These are phyloP conservation scores for Xanthia togata DNA, from an alignment of 2,888 invertebrate species.

Conservation along the genomic window DNA sequence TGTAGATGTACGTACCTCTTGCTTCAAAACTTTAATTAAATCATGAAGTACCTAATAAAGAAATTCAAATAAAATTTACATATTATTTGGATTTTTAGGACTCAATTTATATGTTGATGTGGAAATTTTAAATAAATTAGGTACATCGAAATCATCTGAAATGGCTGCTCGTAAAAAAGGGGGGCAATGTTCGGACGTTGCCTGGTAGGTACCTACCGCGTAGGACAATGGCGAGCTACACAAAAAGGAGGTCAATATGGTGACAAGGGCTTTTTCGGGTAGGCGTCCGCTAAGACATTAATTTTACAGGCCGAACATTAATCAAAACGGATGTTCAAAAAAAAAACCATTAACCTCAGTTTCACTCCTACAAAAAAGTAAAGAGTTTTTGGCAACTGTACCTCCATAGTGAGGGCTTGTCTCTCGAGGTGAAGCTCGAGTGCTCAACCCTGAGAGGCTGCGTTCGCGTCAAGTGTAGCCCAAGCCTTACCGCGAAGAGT, in stretches of 20 bases:
- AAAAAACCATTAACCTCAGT: background rate
- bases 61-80: background rate
- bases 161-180: background rate
- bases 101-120: background rate
- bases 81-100: background rate
- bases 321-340: background rate
- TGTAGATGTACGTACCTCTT: background rate
- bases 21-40: background rate
- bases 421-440: constrained; percentile 33
- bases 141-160: background rate
- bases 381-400: constrained; percentile 18
- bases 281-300: background rate
- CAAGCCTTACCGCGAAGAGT: constrained; percentile 67
- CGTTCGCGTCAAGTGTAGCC: constrained; percentile 50
- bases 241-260: background rate
- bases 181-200: background rate
- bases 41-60: background rate
- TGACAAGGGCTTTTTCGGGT: background rate
- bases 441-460: constrained; percentile 13
- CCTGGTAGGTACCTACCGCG: background rate
- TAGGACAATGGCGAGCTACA: background rate
- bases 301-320: background rate
- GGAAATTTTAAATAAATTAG: background rate
- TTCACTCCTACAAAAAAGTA: background rate
- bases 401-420: constrained; percentile 37